These are phyloP conservation scores for Ips typographus DNA, from an alignment of 1,140 invertebrate genomes.

Conservation along the genomic window DNA sequence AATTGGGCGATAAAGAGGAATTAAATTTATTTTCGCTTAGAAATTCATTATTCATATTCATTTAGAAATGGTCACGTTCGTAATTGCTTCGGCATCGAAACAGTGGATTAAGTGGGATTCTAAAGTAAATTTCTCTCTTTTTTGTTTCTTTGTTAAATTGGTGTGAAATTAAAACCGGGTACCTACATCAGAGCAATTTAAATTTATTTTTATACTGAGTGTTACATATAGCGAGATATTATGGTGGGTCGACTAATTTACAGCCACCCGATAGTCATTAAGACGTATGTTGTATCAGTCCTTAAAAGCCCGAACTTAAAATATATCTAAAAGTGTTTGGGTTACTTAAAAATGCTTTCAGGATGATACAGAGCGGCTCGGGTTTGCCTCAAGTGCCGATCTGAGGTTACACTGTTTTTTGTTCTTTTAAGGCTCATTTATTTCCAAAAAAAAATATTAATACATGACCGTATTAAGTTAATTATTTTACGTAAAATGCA, in stretches of 20 bases:
- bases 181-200: no score
- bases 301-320: slow-evolving; percentile 39
- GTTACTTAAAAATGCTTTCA: slow-evolving; percentile 48
- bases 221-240: not conserved
- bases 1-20: slow-evolving; percentile 7
- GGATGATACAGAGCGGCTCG: slow-evolving; percentile 28
- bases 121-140: not conserved
- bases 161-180: no score
- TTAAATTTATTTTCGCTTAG: slow-evolving; percentile 7
- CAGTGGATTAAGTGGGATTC: slow-evolving; percentile 12
- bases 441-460: not conserved
- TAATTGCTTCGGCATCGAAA: slow-evolving; percentile 20
- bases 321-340: slow-evolving; percentile 47
- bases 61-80: slow-evolving; percentile 27
- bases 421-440: not conserved
- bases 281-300: slow-evolving; percentile 19
- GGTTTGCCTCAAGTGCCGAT: slow-evolving; percentile 38
- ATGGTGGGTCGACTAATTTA: slow-evolving; percentile 14
- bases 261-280: slow-evolving; percentile 19
- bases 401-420: slow-evolving; percentile 38
- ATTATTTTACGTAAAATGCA: slow-evolving; percentile 21
- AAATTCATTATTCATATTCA: slow-evolving; percentile 28
- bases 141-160: no score
- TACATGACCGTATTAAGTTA: slow-evolving; percentile 8
- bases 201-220: slow-evolving; percentile 2